Conservation (phyloP, 2,113 vertebrate genomes). For the Eulacestoma nigropectus region DNA sequence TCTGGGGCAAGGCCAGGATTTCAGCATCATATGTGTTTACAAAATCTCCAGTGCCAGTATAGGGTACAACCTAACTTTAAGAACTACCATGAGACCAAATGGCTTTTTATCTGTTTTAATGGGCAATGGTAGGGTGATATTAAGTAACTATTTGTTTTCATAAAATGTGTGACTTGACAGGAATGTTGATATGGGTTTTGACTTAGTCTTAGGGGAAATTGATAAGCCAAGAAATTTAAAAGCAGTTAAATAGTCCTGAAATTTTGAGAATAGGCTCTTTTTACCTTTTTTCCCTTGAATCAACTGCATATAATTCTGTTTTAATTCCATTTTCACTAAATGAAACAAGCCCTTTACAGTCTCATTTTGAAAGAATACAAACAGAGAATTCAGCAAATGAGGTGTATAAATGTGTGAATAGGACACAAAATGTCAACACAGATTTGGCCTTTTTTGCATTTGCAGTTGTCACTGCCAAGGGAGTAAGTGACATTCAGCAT, state of each 20-base stretch:
- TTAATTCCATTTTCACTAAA: background rate
- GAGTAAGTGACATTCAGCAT: background rate
- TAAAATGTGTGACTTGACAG: background rate
- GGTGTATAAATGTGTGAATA: background rate
- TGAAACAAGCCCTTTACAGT: background rate
- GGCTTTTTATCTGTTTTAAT: background rate
- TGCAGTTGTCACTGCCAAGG: background rate
- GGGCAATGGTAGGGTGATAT: background rate
- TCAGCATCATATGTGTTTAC: background rate
- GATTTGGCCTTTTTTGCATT: background rate
- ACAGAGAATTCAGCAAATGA: background rate
- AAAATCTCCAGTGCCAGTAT: background rate
- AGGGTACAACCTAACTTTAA: background rate
- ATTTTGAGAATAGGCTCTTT: background rate
- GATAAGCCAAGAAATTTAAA: background rate
- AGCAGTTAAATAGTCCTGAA: background rate
- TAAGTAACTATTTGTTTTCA: background rate
- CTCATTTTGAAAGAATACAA: background rate
- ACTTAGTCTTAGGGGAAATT: background rate
- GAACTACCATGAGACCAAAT: background rate
- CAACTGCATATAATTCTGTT: background rate
- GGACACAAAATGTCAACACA: slow-evolving; percentile 1
- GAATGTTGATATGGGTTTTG: background rate
- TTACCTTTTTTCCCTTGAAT: background rate
- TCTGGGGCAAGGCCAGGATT: background rate